Percentiles rank a stretch among this genome's conserved stretches.
phyloP scores from a whole-genome alignment of 2,113 vertebrate genomes.

The Micromys minutus region DNA sequence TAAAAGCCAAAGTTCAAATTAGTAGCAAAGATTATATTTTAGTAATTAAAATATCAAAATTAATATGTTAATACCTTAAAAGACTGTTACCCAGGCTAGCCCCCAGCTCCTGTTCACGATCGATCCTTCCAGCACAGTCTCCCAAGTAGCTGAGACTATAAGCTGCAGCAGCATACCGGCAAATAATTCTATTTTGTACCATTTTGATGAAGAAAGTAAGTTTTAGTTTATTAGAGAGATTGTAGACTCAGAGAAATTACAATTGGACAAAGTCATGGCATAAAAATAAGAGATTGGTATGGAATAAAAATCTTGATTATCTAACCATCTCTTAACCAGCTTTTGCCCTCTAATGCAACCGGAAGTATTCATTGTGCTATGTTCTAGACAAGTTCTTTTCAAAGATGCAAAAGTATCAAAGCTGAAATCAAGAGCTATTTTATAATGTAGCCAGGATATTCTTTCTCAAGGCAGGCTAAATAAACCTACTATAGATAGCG shows the following conservation, averaged over 20 bases:
- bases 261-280: conserved; percentile 42
- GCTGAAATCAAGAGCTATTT: conserved; percentile 77
- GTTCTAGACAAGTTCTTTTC: conserved; percentile 79
- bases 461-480: conserved; percentile 17
- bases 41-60: not conserved
- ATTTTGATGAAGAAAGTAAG: not conserved
- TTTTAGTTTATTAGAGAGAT: conserved; percentile 29
- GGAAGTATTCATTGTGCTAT: conserved; percentile 71
- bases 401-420: conserved; percentile 79
- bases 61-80: not conserved
- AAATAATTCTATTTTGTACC: conserved; percentile 9
- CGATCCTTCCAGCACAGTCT: not conserved
- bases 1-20: conserved; percentile 14
- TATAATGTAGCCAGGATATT: conserved; percentile 70
- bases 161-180: not conserved
- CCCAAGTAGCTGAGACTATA: not conserved
- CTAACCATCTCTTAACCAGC: conserved; percentile 64
- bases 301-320: conserved; percentile 76
- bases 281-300: conserved; percentile 21
- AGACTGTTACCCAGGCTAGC: not conserved
- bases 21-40: conserved; percentile 7
- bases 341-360: conserved; percentile 69
- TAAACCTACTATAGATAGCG: conserved; percentile 53
- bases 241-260: conserved; percentile 27
- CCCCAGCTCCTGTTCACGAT: not conserved